A percentile compares a stretch with the other conserved stretches of the same genome.
Conservation (phyloP, 1,140 invertebrate species). For the Drosophila nigrodunni region DNA sequence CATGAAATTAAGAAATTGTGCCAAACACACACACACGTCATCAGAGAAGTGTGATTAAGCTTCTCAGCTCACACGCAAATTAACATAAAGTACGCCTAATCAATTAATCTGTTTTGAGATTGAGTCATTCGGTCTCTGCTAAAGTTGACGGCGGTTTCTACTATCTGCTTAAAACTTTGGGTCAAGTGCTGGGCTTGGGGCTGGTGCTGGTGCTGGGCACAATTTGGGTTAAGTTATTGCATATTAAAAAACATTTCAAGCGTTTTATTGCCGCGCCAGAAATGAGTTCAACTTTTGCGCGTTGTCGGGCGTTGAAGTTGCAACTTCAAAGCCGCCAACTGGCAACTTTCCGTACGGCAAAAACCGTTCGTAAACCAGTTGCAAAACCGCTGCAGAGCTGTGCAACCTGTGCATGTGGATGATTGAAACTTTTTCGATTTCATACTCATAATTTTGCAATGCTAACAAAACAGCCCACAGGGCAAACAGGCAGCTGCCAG, state of each 20-base stretch:
- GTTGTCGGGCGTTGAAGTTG: slow-evolving; percentile 61
- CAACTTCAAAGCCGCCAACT: slow-evolving; percentile 65
- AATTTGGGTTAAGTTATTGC: slow-evolving; percentile 68
- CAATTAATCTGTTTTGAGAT: slow-evolving; percentile 63
- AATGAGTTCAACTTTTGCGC: slow-evolving; percentile 52
- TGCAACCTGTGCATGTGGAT: slow-evolving; percentile 48
- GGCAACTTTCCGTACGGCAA: slow-evolving; percentile 31
- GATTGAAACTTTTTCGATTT: slow-evolving; percentile 83
- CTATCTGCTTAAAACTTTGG: slow-evolving; percentile 50
- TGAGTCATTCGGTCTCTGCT: background rate
- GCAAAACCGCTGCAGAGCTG: slow-evolving; percentile 38
- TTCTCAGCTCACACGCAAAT: slow-evolving; percentile 44
- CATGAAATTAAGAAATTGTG: slow-evolving; percentile 57
- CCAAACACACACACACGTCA: slow-evolving; percentile 27
- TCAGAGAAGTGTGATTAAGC: slow-evolving; percentile 20
- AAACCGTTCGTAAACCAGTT: background rate
- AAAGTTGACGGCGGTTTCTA: slow-evolving; percentile 11
- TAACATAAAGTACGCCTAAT: slow-evolving; percentile 70
- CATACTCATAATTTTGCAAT: slow-evolving; percentile 73
- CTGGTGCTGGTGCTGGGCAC: background rate
- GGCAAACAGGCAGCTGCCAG: slow-evolving; percentile 6
- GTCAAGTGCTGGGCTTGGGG: slow-evolving; percentile 62
- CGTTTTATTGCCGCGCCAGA: slow-evolving; percentile 65
- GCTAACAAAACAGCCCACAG: slow-evolving; percentile 49
- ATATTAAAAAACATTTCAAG: slow-evolving; percentile 81